phyloP scores from a whole-genome alignment of 2,113 vertebrate genomes.

The Leucoraja erinaceus region DNA sequence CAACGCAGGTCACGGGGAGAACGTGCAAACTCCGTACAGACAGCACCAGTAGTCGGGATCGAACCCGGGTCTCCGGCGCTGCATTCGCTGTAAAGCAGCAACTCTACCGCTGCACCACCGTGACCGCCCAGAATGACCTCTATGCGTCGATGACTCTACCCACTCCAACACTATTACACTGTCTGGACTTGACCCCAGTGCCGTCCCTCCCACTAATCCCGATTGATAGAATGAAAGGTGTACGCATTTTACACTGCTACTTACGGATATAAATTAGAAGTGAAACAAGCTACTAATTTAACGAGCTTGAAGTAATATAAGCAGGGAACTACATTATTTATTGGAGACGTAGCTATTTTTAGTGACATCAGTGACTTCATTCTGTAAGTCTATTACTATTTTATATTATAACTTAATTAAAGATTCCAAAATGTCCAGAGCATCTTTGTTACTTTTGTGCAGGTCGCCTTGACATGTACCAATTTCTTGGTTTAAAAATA shows the following conservation, averaged over 20 bases:
- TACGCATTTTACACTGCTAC: neutral
- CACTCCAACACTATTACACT: neutral
- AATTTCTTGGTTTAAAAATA: constrained; percentile 8
- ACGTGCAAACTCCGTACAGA: too few species aligned
- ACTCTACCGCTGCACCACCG: too few species aligned
- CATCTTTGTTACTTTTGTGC: neutral
- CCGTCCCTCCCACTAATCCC: neutral
- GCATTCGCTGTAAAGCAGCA: too few species aligned
- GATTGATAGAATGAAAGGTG: neutral
- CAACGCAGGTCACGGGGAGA: too few species aligned
- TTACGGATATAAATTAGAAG: constrained; percentile 20
- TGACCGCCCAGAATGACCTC: too few species aligned
- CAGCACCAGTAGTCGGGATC: too few species aligned
- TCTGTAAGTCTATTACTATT: neutral
- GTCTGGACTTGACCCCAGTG: neutral
- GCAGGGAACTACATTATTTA: neutral
- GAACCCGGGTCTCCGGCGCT: too few species aligned
- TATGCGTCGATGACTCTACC: too few species aligned
- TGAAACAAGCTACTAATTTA: neutral
- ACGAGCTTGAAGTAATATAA: neutral
- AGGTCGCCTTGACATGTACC: neutral
- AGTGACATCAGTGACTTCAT: neutral
- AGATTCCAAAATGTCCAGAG: neutral
- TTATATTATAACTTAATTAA: constrained; percentile 15
- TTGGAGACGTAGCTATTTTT: neutral